Conservation (phyloP, 2,113 vertebrate genomes). For the Mus pahari region DNA sequence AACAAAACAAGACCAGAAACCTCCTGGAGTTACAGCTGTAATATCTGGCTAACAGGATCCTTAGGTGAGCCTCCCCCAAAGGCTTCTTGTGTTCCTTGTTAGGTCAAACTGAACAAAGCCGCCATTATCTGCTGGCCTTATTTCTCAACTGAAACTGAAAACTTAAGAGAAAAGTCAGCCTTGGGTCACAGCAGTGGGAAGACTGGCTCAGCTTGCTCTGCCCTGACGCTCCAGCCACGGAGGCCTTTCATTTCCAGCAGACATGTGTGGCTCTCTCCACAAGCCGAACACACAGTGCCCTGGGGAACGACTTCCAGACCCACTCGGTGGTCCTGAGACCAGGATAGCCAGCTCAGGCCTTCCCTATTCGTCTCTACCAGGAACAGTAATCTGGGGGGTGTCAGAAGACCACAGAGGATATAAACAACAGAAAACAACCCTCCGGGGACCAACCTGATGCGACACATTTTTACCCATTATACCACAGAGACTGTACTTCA, state of each 20-base stretch:
- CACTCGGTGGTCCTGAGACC: slow-evolving; percentile 24
- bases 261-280: slow-evolving; percentile 52
- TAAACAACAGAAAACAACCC: not conserved
- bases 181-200: slow-evolving; percentile 36
- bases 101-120: slow-evolving; percentile 42
- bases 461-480: slow-evolving; percentile 3
- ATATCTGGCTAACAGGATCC: not conserved
- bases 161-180: not conserved
- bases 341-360: slow-evolving; percentile 21
- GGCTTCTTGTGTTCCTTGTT: not conserved
- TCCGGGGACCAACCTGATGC: not conserved
- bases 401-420: not conserved
- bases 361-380: slow-evolving; percentile 38
- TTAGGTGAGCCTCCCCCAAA: slow-evolving; percentile 39
- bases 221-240: slow-evolving; percentile 35
- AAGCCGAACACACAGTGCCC: slow-evolving; percentile 6
- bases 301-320: slow-evolving; percentile 22
- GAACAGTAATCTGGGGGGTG: slow-evolving; percentile 21
- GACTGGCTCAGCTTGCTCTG: not conserved
- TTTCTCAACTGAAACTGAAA: slow-evolving; percentile 62
- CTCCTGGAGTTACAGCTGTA: not conserved
- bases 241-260: slow-evolving; percentile 61
- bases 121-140: slow-evolving; percentile 49
- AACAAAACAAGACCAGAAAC: not conserved
- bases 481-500: slow-evolving; percentile 6